These are phyloP conservation scores for Chanos chanos DNA, from an alignment of 2,797 vertebrate species.

Conservation along the genomic window DNA sequence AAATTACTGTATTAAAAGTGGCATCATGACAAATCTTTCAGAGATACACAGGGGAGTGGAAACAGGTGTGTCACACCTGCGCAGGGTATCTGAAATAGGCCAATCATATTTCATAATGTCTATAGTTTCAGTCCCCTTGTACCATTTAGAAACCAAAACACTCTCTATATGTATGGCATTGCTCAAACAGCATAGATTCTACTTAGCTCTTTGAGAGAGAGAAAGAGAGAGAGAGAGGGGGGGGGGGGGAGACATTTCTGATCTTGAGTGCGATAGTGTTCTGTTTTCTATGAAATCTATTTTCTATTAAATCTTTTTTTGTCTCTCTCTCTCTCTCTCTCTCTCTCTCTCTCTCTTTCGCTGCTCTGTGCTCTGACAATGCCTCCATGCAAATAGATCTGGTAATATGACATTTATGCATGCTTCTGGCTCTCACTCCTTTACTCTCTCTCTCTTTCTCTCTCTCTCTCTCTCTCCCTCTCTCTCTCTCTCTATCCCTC, in stretches of 20 bases:
- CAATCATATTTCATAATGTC: too few relatives aligned
- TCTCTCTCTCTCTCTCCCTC: conserved; percentile 6
- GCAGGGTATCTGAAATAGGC: too few relatives aligned
- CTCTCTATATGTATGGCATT: conserved; percentile 5
- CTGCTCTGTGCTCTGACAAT: not conserved
- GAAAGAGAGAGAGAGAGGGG: not conserved
- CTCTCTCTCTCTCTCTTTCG: not conserved
- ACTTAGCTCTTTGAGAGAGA: too few relatives aligned
- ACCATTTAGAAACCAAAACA: not conserved
- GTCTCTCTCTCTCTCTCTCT: not conserved
- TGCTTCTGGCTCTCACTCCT: not conserved
- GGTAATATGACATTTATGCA: not conserved
- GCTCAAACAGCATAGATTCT: not conserved
- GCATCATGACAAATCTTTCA: too few relatives aligned
- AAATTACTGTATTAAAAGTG: too few relatives aligned
- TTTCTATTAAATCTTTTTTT: conserved; percentile 20
- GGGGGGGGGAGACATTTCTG: conserved; percentile 27
- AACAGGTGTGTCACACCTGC: too few relatives aligned
- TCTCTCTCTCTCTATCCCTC: conserved; percentile 20
- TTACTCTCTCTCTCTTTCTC: not conserved
- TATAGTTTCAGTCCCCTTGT: too few relatives aligned
- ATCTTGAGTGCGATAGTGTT: conserved; percentile 30
- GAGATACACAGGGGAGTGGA: too few relatives aligned
- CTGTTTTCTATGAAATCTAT: not conserved
- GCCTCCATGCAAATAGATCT: conserved; percentile 24